Percentiles rank a stretch among this genome's conserved stretches.
Conservation (phyloP, 2,113 vertebrate species). For the Carassius auratus region DNA sequence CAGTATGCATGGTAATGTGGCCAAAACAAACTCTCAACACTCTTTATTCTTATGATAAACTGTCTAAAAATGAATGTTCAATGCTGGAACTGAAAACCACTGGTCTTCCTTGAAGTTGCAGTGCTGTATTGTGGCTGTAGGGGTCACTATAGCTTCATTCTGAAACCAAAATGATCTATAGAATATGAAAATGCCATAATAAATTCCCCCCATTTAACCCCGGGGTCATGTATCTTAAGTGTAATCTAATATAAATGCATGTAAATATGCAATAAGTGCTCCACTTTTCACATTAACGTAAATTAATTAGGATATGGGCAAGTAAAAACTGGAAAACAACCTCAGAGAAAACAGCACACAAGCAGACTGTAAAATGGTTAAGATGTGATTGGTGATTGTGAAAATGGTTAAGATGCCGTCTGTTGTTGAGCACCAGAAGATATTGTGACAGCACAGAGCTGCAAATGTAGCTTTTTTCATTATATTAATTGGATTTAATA, state of each 20-base stretch:
- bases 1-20: not conserved
- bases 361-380: not conserved
- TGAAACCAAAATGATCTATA: not conserved
- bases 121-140: constrained; percentile 58
- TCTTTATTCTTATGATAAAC: not conserved
- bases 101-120: not conserved
- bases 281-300: not conserved
- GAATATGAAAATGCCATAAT: not conserved
- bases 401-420: not conserved
- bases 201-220: not conserved
- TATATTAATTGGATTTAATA: too few species aligned
- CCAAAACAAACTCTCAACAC: constrained; percentile 31
- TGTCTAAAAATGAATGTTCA: not conserved
- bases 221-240: not conserved
- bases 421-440: not conserved
- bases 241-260: not conserved
- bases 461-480: not conserved
- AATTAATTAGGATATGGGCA: not conserved
- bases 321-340: not conserved
- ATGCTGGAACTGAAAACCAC: not conserved
- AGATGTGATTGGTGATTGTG: not conserved
- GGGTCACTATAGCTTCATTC: constrained; percentile 69
- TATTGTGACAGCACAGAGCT: not conserved
- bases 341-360: too few species aligned
- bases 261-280: not conserved